A percentile compares a stretch with the other conserved stretches of the same genome.
phyloP scores from a whole-genome alignment of 2,797 vertebrate species.

The Poliocrania exsul region DNA sequence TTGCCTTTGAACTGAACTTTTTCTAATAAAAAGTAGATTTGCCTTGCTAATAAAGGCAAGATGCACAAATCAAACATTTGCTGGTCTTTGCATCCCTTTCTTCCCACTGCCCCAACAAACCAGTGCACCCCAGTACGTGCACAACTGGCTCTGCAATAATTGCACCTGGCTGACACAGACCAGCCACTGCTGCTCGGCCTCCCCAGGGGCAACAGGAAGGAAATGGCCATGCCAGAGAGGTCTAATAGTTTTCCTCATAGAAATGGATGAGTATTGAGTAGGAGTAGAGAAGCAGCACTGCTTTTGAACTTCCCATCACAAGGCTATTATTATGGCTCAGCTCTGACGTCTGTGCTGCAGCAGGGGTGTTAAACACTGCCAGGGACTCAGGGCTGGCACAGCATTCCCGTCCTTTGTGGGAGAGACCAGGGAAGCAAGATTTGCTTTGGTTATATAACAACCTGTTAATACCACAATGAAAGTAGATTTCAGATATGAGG shows the following conservation, averaged over 20 bases:
- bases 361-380: slow-evolving; percentile 38
- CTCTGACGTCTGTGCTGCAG: slow-evolving; percentile 38
- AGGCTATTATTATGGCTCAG: slow-evolving; percentile 37
- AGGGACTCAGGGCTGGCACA: slow-evolving; percentile 33
- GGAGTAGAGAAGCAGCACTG: slow-evolving; percentile 18
- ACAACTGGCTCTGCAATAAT: neutral
- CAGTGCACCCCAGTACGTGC: neutral
- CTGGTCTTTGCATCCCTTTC: neutral
- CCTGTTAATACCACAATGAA: neutral
- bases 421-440: slow-evolving; percentile 11
- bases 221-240: neutral
- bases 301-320: slow-evolving; percentile 13
- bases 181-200: neutral
- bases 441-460: slow-evolving; percentile 16
- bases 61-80: neutral
- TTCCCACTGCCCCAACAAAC: neutral
- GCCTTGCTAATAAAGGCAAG: neutral
- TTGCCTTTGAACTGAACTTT: neutral
- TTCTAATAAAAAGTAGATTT: neutral
- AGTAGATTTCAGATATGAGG: neutral
- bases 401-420: neutral
- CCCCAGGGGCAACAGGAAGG: neutral
- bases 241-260: neutral
- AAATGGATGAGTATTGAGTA: slow-evolving; percentile 19
- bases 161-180: neutral